These are phyloP conservation scores for Euschistus heros DNA, from an alignment of 1,140 invertebrate genomes.

Conservation along the genomic window DNA sequence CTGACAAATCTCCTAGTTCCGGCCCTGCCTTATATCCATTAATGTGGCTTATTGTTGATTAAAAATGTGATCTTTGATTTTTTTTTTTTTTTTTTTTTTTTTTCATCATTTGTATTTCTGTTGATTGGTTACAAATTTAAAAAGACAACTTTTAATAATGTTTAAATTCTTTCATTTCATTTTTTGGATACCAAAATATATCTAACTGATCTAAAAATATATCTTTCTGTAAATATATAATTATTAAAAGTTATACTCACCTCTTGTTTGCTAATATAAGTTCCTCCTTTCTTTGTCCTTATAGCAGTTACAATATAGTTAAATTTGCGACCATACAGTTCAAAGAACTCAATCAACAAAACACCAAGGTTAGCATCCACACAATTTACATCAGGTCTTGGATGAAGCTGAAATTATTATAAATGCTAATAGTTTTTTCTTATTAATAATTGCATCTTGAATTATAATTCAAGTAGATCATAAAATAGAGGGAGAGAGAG, in stretches of 20 bases:
- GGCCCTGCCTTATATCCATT: no score
- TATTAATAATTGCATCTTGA: background rate
- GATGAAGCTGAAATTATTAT: constrained; percentile 51
- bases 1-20: no score
- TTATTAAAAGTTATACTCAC: constrained; percentile 35
- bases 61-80: no score
- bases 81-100: no score
- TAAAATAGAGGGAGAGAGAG: background rate
- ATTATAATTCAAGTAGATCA: background rate
- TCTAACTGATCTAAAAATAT: no score
- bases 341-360: constrained; percentile 93
- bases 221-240: no score
- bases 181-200: no score
- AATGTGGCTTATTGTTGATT: no score
- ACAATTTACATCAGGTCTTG: constrained; percentile 49
- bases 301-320: constrained; percentile 95
- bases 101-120: no score
- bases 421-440: background rate
- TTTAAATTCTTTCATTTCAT: no score
- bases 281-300: constrained; percentile 83
- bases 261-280: constrained; percentile 90
- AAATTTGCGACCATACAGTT: constrained; percentile 91
- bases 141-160: no score
- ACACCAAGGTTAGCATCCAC: constrained; percentile 76
- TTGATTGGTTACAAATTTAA: no score